Percentiles rank a stretch among this genome's conserved stretches.
These are phyloP conservation scores for Actinostola sp. DNA, from an alignment of 92 coral and sea anemone genomes.

Conservation along the genomic window DNA sequence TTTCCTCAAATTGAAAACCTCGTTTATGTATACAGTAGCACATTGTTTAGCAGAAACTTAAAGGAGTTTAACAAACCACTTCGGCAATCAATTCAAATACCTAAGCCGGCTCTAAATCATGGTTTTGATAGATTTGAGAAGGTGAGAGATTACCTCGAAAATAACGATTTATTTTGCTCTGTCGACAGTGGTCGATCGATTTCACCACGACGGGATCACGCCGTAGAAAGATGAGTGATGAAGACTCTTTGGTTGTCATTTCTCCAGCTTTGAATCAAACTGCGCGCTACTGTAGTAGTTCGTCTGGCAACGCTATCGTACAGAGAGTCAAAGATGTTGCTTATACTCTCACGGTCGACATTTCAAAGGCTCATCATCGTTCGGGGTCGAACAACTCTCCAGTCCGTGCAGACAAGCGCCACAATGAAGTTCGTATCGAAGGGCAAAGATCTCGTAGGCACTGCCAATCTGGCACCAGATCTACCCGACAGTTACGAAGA, in stretches of 20 bases:
- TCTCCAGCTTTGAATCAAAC: conserved; percentile 27
- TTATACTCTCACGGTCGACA: conserved; percentile 18
- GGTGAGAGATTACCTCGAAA: not conserved
- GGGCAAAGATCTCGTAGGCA: conserved; percentile 43
- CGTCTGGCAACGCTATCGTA: conserved; percentile 21
- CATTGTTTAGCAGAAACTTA: conserved; percentile 6
- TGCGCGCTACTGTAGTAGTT: conserved; percentile 18
- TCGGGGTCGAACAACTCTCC: conserved; percentile 9
- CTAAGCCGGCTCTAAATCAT: conserved; percentile 1
- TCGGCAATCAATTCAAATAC: conserved; percentile 16
- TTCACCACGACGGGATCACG: not conserved
- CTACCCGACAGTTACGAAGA: conserved; percentile 86
- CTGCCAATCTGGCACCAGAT: conserved; percentile 46
- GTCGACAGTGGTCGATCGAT: not conserved
- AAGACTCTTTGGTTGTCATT: conserved; percentile 19
- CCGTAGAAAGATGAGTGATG: conserved; percentile 14
- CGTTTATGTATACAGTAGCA: not conserved
- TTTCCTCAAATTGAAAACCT: not conserved
- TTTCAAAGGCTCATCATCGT: not conserved
- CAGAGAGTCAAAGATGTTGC: conserved; percentile 53
- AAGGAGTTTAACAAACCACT: conserved; percentile 6
- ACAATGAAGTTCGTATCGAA: conserved; percentile 23
- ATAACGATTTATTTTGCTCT: not conserved
- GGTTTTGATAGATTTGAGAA: conserved; percentile 10
- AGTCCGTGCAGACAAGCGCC: conserved; percentile 34